Evolutionary conservation across 2,888 invertebrate species (phyloP), one percentile per base, ranked within the genome.

Genomic region (Melanargia galathea): DNA sequence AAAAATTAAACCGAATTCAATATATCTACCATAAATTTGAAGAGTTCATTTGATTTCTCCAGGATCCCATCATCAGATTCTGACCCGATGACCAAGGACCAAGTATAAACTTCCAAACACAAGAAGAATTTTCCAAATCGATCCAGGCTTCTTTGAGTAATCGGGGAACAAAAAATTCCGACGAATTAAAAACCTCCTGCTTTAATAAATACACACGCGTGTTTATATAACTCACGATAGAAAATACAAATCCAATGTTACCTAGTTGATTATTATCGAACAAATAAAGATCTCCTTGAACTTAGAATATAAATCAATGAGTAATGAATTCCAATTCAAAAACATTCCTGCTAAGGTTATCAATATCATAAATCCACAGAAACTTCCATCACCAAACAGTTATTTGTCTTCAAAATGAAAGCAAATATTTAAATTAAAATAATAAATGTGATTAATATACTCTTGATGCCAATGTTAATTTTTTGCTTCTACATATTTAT

Each of bases 391-490:
- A 13, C 5, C 24, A 24, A 48, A 48, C 13, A 24, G n/a, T 46
- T 46, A 46, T 22, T 22, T 48, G 46, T 48, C 24, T 13, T 24
- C 13, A 24, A n/a, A 24, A 48, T 5, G 20, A 11, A 13, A 24
- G 46, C n/a, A 13, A 46, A 16, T 49, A 49, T 16, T 26, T n/a
- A 6, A 49, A 49, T 49, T n/a, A 16, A 49, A 26, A 26, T 22
- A 30, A n/a, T 26, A 4, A 45, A 11, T 0, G 18, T 40, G 1
- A 7, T 18, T 18, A 8, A 40, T 40, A 7, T 16, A n/a, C 5
- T 16, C 5, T 16, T 7, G 13, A 16, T 45, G 20, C 45, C 45
- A 20, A 45, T 22, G 45, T 7, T 20, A 46, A 22, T 10, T 1
- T 20, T 45, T 45, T 43, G 8, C 43, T 18, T 43, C 8, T 7